Evolutionary conservation across 2,888 invertebrate species (phyloP).

Genomic region (Tenthredo scrophulariae): DNA sequence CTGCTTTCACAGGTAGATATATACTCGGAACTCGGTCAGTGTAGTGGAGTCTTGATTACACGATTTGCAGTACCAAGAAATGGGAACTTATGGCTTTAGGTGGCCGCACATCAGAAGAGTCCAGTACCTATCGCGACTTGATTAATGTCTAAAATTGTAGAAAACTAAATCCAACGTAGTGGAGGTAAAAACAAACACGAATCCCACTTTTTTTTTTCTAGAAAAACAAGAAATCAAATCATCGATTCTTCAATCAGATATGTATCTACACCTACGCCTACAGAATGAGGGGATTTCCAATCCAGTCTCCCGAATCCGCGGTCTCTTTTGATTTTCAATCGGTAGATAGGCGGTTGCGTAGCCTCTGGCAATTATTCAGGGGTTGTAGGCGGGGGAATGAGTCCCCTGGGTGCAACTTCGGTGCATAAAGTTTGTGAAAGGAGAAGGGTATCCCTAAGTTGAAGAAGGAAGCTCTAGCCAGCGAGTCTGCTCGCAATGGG

Average conservation of each 20-base stretch:
- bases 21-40: not conserved
- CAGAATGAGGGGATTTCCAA: not conserved
- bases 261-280: no score
- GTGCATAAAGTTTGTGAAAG: slow-evolving; percentile 71
- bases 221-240: not conserved
- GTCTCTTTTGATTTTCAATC: slow-evolving; percentile 71
- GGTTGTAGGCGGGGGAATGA: slow-evolving; percentile 69
- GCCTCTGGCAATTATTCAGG: slow-evolving; percentile 72
- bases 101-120: not conserved
- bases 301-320: not conserved
- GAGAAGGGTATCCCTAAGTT: slow-evolving; percentile 60
- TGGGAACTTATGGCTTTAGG: slow-evolving; percentile 5
- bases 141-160: not conserved
- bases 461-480: slow-evolving; percentile 61
- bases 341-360: slow-evolving; percentile 61
- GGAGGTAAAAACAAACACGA: not conserved
- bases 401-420: slow-evolving; percentile 71
- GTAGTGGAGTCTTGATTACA: slow-evolving; percentile 22
- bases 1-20: not conserved
- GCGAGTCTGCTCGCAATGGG: slow-evolving; percentile 59
- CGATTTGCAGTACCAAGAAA: slow-evolving; percentile 18
- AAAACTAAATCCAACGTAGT: not conserved
- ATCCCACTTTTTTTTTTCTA: not conserved
- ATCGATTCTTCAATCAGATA: not conserved
- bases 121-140: not conserved